Conservation (phyloP, 2,113 vertebrate species). For the Urocolius indicus region DNA sequence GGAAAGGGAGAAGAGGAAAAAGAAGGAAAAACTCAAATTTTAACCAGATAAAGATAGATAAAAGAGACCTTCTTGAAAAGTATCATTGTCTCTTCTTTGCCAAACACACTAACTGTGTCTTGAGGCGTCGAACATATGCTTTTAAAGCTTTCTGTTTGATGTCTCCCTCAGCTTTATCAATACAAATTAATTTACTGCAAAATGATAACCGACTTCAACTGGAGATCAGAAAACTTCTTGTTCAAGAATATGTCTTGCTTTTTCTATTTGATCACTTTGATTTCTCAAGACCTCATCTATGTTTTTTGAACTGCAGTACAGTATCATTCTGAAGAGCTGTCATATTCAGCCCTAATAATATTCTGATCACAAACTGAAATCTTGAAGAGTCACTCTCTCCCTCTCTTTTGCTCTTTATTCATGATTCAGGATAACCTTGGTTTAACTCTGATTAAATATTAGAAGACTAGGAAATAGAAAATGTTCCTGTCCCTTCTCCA, state of each 20-base stretch:
- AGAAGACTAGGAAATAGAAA: neutral
- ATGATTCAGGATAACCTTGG: neutral
- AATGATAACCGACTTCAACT: neutral
- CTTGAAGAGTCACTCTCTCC: neutral
- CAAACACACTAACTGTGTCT: neutral
- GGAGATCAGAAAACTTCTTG: constrained; percentile 9
- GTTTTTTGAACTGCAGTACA: neutral
- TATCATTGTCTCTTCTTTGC: neutral
- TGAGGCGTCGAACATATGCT: neutral
- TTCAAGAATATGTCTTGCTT: neutral
- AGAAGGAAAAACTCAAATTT: neutral
- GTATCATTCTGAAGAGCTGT: neutral
- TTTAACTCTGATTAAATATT: constrained; percentile 26
- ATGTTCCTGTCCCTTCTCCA: neutral
- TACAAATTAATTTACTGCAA: neutral
- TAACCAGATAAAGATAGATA: neutral
- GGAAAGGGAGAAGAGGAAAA: neutral
- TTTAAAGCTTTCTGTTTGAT: constrained; percentile 47
- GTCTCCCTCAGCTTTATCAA: constrained; percentile 1
- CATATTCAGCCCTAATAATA: neutral
- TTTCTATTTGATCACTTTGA: neutral
- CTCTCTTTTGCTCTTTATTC: neutral
- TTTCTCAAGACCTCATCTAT: neutral
- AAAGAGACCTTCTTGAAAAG: constrained; percentile 10
- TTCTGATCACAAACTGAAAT: constrained; percentile 20